Evolutionary conservation across 2,113 vertebrate genomes (phyloP).

Genomic region (Chaetura pelagica): DNA sequence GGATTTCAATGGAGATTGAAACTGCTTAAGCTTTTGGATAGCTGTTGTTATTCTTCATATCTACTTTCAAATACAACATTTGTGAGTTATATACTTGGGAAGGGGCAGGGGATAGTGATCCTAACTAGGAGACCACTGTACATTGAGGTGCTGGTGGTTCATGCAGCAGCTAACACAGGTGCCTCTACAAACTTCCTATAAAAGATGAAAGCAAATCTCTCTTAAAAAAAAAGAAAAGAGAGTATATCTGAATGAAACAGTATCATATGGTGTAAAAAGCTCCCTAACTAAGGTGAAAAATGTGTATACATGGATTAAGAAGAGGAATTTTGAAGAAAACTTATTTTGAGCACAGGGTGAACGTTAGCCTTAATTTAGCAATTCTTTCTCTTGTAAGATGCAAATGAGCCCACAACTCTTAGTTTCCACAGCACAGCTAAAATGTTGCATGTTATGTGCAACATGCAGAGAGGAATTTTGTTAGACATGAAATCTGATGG

Average conservation of each 20-base stretch:
- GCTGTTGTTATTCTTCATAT: background rate
- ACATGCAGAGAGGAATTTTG: conserved; percentile 13
- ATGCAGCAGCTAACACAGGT: accelerated
- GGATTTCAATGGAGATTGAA: background rate
- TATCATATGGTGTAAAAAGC: background rate
- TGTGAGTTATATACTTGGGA: background rate
- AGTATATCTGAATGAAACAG: background rate
- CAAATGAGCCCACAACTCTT: background rate
- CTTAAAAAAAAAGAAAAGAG: background rate
- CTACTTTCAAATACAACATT: background rate
- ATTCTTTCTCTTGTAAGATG: background rate
- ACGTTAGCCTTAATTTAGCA: background rate
- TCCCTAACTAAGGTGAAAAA: background rate
- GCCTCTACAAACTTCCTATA: background rate
- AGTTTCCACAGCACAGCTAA: background rate
- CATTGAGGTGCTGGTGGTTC: background rate
- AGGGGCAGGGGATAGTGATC: background rate
- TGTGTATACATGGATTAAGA: background rate
- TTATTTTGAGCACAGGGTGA: background rate
- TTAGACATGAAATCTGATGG: background rate
- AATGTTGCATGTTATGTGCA: background rate
- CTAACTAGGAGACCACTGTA: background rate
- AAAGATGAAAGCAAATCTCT: background rate
- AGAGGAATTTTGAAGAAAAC: background rate
- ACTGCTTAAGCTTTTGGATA: background rate